Evolutionary conservation across 2,797 vertebrate genomes (phyloP).

Genomic region (Halcyon smyrnensis): DNA sequence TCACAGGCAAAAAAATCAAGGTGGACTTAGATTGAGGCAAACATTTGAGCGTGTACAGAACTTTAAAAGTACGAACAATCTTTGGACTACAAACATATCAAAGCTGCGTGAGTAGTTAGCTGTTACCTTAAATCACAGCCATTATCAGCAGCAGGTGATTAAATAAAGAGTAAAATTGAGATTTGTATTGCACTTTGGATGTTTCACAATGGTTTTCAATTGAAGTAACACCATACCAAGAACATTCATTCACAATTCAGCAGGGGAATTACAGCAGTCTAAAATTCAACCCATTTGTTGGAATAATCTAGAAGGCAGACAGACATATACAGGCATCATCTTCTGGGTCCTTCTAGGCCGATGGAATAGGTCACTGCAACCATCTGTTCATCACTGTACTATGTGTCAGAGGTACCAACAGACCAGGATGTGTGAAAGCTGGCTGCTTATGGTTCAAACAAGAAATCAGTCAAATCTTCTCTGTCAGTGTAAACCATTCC

Average conservation of each 20-base stretch:
- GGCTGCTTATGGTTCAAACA: background rate
- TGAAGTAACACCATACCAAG: background rate
- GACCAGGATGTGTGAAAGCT: background rate
- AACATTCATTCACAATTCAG: background rate
- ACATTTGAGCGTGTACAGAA: background rate
- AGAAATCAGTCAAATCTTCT: background rate
- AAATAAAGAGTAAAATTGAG: background rate
- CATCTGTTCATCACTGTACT: background rate
- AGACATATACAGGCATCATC: background rate
- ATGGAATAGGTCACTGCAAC: background rate
- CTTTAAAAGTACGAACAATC: background rate
- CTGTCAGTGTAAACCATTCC: background rate
- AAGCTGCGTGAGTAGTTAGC: background rate
- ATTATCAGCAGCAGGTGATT: slow-evolving; percentile 6
- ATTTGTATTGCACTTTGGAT: background rate
- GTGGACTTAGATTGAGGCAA: background rate
- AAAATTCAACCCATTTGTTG: background rate
- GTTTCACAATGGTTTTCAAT: background rate
- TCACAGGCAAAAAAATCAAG: background rate
- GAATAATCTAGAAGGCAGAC: background rate
- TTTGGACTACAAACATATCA: background rate
- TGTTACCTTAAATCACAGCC: slow-evolving; percentile 24
- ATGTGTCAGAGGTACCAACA: background rate
- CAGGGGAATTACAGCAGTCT: background rate
- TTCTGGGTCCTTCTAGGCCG: background rate